Evolutionary conservation across 2,797 vertebrate genomes (phyloP), one percentile per base, ranked within the genome.

Genomic region (Mergus octosetaceus): DNA sequence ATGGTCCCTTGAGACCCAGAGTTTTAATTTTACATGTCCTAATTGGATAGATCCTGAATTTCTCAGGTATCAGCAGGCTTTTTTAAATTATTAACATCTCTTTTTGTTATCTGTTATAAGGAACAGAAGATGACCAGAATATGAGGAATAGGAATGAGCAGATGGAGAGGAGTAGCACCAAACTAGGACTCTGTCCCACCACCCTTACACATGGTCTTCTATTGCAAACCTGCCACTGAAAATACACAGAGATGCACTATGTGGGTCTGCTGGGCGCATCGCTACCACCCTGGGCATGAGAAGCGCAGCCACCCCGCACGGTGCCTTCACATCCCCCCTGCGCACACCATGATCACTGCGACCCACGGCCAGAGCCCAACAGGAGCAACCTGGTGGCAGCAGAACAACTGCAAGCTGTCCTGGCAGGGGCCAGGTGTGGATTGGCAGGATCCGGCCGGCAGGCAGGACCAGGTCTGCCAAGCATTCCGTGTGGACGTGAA

Each of bases 221-320:
- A 16, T 27, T 43, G 54, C 71, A 41, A 80, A 34, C 1, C 16
- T 57, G 51, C 19, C 90, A 28, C 80, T 16, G 38, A 45, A 45
- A 56, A 39, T 28, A 19, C 16, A 30, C 49, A 30, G 6, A 47
- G 36, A 64, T 38, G 58, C 7, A 41, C 6, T 71, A 17, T 22
- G 1, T 13, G 39, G 34, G 65, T 8, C 73, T 54, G 39, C 57
- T 47, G 54, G 39, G 54, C 3, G 3, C 3, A 0, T 41, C n/a
- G 41, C 6, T 43, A 71, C 51, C 8, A 13, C 24, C 56, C n/a
- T 32, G 62, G 43, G 51, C 38, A 57, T 32, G 7, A 57, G 21
- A 3, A 14, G n/a, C 8, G 22, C 6, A 45, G 72, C 34, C 49
- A 76, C 3, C 22, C 22, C 32, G 11, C 21, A 9, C 0, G 1